A percentile compares a stretch with the other conserved stretches of the same genome.
phyloP scores from a whole-genome alignment of 2,888 invertebrate species.

The Mactromeris polynyma region DNA sequence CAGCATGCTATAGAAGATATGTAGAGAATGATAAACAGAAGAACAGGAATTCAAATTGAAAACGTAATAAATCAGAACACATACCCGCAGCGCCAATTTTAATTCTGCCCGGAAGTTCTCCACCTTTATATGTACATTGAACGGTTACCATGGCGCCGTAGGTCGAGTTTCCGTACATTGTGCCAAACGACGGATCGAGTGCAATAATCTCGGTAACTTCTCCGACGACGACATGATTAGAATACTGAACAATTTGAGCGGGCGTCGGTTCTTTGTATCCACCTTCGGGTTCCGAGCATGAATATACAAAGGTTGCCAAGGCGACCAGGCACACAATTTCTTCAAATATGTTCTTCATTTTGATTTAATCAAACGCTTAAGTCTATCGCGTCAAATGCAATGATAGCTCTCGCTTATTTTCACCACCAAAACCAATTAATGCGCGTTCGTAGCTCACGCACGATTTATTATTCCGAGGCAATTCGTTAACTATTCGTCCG shows the following conservation, averaged over 20 bases:
- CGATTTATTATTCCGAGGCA: background rate
- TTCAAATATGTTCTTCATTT: background rate
- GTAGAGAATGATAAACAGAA: background rate
- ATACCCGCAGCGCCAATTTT: slow-evolving; percentile 61
- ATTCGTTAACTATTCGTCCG: background rate
- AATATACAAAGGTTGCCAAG: slow-evolving; percentile 14
- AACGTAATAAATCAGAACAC: background rate
- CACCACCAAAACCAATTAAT: too few species aligned
- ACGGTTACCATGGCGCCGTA: slow-evolving; percentile 56
- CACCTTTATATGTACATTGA: slow-evolving; percentile 61
- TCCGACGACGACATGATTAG: slow-evolving; percentile 44
- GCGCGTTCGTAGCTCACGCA: background rate
- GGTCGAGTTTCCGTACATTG: background rate
- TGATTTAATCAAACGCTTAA: background rate
- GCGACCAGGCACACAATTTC: background rate
- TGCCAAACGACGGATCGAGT: slow-evolving; percentile 45
- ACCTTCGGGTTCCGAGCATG: slow-evolving; percentile 51
- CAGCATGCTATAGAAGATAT: too few species aligned
- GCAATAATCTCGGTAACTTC: slow-evolving; percentile 36
- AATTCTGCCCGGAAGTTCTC: slow-evolving; percentile 39
- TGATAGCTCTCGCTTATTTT: too few species aligned
- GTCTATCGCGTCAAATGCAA: background rate
- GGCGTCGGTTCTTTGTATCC: slow-evolving; percentile 53
- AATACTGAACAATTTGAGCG: slow-evolving; percentile 39
- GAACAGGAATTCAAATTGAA: background rate